Evolutionary conservation across 1,140 invertebrate species (phyloP).

Genomic region (Drosophila nebulosa): DNA sequence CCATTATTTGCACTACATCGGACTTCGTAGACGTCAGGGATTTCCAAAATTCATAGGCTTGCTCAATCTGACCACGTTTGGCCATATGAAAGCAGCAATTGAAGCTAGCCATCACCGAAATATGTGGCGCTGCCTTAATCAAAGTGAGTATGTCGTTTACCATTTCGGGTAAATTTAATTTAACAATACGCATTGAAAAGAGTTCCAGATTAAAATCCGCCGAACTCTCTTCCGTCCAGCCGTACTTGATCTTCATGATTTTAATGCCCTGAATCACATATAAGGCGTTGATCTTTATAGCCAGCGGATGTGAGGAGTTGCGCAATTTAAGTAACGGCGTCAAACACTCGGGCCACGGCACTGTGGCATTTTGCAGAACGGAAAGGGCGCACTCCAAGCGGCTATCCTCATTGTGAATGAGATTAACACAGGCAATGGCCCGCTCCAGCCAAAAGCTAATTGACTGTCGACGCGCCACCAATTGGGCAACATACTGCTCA

Average conservation of each 20-base stretch:
- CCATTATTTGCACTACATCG: slow-evolving; percentile 54
- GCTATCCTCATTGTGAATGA: slow-evolving; percentile 76
- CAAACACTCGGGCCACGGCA: slow-evolving; percentile 69
- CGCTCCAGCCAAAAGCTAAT: slow-evolving; percentile 71
- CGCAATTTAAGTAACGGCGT: slow-evolving; percentile 62
- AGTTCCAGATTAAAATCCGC: slow-evolving; percentile 63
- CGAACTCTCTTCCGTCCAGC: slow-evolving; percentile 68
- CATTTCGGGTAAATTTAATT: slow-evolving; percentile 74
- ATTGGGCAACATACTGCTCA: slow-evolving; percentile 63
- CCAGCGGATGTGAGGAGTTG: slow-evolving; percentile 71
- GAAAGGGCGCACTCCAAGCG: slow-evolving; percentile 66
- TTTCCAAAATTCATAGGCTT: slow-evolving; percentile 67
- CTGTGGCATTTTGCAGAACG: slow-evolving; percentile 65
- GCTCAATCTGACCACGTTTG: slow-evolving; percentile 61
- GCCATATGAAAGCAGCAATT: slow-evolving; percentile 74
- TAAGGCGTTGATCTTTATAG: slow-evolving; percentile 68
- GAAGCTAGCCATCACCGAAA: slow-evolving; percentile 56
- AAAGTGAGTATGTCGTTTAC: slow-evolving; percentile 65
- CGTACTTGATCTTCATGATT: slow-evolving; percentile 79
- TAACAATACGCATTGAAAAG: slow-evolving; percentile 71
- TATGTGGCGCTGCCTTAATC: slow-evolving; percentile 63
- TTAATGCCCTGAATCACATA: slow-evolving; percentile 78
- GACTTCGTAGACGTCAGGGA: slow-evolving; percentile 39
- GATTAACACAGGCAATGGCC: slow-evolving; percentile 61
- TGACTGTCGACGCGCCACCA: slow-evolving; percentile 60